Conservation (phyloP, 92 coral and sea anemone species). For the Plumapathes pennacea region DNA sequence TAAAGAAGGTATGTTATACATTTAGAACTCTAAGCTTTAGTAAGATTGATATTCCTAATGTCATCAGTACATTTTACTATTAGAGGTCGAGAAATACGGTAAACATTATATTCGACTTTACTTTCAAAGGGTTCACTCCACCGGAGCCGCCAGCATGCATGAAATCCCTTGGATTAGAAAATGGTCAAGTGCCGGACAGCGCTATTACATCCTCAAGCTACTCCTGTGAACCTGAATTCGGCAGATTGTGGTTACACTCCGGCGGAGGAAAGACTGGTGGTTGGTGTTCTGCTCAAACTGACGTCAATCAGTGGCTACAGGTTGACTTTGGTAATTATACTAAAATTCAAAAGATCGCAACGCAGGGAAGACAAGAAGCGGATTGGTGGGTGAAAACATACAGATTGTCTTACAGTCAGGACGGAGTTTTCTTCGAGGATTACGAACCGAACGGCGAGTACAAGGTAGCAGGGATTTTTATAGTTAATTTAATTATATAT, state of each 20-base stretch:
- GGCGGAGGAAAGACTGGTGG: slow-evolving; percentile 9
- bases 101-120: too few relatives aligned
- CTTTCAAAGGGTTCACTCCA: too few relatives aligned
- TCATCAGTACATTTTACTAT: too few relatives aligned
- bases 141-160: too few relatives aligned
- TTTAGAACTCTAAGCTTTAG: too few relatives aligned
- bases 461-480: too few relatives aligned
- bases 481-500: too few relatives aligned
- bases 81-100: too few relatives aligned
- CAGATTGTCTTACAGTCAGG: slow-evolving; percentile 11
- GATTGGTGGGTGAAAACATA: slow-evolving; percentile 31
- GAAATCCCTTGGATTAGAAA: slow-evolving; percentile 46
- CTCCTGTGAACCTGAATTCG: slow-evolving; percentile 1
- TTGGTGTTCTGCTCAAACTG: slow-evolving; percentile 8
- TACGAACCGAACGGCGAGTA: too few relatives aligned
- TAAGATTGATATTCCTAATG: too few relatives aligned
- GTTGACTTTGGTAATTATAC: slow-evolving; percentile 25
- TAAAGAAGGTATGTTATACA: too few relatives aligned
- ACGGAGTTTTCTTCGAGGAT: too few relatives aligned
- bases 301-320: slow-evolving; percentile 24
- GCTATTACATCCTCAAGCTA: slow-evolving; percentile 30
- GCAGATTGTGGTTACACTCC: slow-evolving; percentile 9
- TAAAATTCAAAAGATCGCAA: slow-evolving; percentile 17
- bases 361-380: slow-evolving; percentile 26
- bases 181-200: slow-evolving; percentile 22